Base-by-base conservation (phyloP, 2,113 vertebrate species). In the Mirza zaza region DNA sequence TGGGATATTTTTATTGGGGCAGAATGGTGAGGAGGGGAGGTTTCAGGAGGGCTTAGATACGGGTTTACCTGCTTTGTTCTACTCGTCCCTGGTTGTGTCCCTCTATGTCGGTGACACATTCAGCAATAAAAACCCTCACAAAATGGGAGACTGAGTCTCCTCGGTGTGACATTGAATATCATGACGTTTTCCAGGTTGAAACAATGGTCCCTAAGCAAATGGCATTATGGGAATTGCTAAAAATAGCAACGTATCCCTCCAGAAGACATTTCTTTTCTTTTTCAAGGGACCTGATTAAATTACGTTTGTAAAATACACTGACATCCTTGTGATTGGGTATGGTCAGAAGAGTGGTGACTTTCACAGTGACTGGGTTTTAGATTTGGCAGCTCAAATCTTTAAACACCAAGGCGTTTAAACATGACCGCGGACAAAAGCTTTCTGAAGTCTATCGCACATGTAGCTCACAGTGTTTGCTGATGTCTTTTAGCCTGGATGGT, bases 401-500 rank as follows among this genome's bases (percentile, higher is more conserved):
- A 42, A 36, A 68, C 6, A 2, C 25, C 12, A 3, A 70, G 63
- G 39, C 21, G 6, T 29, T 52, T 68, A 10, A 45, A n/a, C 61
- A 29, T n/a, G 20, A 21, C 57, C 8, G 17, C 39, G 17, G 67
- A 50, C 50, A 11, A 39, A n/a, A 34, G 8, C 52, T 55, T 21
- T 42, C 59, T 71, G 17, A 27, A 21, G 11, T 6, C 3, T 12
- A 7, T 5, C 1, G 1, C 36, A 0, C 12, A 6, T 18, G 76
- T 10, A 14, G 23, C 65, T 79, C 61, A 52, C n/a, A 3, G 8
- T 20, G 27, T 15, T 25, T 9, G 36, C 73, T 29, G 2, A 3
- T 36, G 11, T 55, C 52, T 65, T 68, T 3, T 20, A 57, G 57
- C 45, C 77, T 34, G 23, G 79, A 36, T 21, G n/a, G 36, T 48